A percentile compares a stretch with the other conserved stretches of the same genome.
Evolutionary conservation across 1,140 invertebrate genomes (phyloP).

Genomic region (Drosophila parvula): DNA sequence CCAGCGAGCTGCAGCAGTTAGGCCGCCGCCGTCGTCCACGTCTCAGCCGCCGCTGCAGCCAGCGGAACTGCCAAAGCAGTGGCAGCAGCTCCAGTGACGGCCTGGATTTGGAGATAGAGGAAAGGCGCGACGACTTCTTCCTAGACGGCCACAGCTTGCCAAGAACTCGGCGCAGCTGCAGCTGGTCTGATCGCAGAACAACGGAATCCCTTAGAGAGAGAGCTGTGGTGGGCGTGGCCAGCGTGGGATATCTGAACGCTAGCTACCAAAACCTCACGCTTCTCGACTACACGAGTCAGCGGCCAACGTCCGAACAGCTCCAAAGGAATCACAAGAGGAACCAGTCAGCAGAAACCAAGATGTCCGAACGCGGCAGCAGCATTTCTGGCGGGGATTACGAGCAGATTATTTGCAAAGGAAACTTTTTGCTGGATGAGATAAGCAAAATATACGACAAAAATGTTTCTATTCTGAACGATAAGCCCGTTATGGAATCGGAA

Average conservation of each 20-base stretch:
- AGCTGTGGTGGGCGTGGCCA: slow-evolving; percentile 13
- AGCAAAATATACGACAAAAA: slow-evolving; percentile 85
- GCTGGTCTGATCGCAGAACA: slow-evolving; percentile 18
- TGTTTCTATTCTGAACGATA: slow-evolving; percentile 85
- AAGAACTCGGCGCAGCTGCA: slow-evolving; percentile 42
- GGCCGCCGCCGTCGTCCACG: slow-evolving; percentile 51
- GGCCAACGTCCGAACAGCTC: slow-evolving; percentile 20
- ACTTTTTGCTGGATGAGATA: slow-evolving; percentile 81
- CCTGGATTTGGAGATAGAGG: slow-evolving; percentile 35
- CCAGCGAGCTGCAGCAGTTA: slow-evolving; percentile 69
- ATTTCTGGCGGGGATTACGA: slow-evolving; percentile 59
- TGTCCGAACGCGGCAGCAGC: slow-evolving; percentile 51
- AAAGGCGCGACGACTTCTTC: slow-evolving; percentile 32
- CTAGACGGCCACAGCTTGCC: slow-evolving; percentile 45
- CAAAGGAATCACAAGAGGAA: slow-evolving; percentile 36
- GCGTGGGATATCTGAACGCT: slow-evolving; percentile 71
- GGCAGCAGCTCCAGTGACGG: slow-evolving; percentile 59
- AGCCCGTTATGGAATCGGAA: slow-evolving; percentile 28
- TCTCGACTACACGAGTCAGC: slow-evolving; percentile 64
- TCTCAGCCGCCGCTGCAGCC: slow-evolving; percentile 12
- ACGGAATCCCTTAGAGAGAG: not conserved
- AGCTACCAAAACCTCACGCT: slow-evolving; percentile 80
- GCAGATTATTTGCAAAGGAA: slow-evolving; percentile 74
- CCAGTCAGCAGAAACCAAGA: slow-evolving; percentile 38
- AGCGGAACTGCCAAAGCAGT: slow-evolving; percentile 32